These are phyloP conservation scores for Epinephelus lanceolatus DNA, from an alignment of 2,113 vertebrate genomes.

Conservation along the genomic window DNA sequence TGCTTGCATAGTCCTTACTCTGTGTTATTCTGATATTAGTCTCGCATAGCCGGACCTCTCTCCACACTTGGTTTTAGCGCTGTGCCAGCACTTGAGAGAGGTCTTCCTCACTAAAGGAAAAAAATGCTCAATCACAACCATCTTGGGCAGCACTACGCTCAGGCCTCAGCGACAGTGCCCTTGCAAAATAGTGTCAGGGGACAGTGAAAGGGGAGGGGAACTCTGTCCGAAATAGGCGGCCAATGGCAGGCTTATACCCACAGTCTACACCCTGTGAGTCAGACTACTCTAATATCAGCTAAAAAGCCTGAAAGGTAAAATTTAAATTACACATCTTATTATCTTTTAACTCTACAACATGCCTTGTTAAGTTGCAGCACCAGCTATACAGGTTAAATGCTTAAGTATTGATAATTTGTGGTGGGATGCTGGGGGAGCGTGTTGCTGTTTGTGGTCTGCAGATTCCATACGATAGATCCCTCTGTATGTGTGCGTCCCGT, in stretches of 20 bases:
- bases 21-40: too few species aligned
- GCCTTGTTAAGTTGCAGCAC: constrained; percentile 12
- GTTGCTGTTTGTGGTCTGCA: neutral
- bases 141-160: too few species aligned
- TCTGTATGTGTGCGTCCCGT: constrained; percentile 6
- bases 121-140: too few species aligned
- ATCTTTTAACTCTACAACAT: constrained; percentile 1
- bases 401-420: neutral
- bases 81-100: too few species aligned
- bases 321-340: constrained; percentile 11
- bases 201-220: too few species aligned
- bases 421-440: neutral
- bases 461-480: neutral
- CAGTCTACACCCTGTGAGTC: neutral
- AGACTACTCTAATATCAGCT: neutral
- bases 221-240: too few species aligned
- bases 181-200: too few species aligned
- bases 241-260: too few species aligned
- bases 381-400: neutral
- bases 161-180: too few species aligned
- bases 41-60: too few species aligned
- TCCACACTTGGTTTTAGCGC: too few species aligned
- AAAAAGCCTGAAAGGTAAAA: neutral
- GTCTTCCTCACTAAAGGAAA: too few species aligned
- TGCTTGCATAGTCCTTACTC: neutral